Base-by-base conservation (phyloP, 2,113 vertebrate species). In the Atractosteus spatula region DNA sequence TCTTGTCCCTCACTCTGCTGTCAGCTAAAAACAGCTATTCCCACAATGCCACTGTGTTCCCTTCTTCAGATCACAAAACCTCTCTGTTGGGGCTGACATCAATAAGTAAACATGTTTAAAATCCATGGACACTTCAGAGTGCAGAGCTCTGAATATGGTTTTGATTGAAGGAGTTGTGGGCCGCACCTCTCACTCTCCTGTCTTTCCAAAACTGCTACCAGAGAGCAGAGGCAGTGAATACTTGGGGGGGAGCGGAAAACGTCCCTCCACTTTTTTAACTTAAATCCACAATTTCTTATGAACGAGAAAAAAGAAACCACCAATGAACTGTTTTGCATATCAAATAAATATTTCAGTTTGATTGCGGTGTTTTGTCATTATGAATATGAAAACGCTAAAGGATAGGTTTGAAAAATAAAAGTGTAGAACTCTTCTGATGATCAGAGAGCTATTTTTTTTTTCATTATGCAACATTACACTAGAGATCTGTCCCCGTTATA, bases 11-110 rank as follows among this genome's bases (percentile, higher is more conserved):
- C 16, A 7, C 64, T 11, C 17, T 65, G 43, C 55, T 17, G 7
- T 68, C 65, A 68, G 65, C 64, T 68, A 51, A 73, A 61, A 68
- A 59, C 65, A 42, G 64, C 72, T 51, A 10, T 11, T 59, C 17
- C 71, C 41, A 43, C 29, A 42, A 4, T 43, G 41, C 29, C 65
- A 59, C 41, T 45, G 54, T 16, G 12, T 66, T 16, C n/a, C 14
- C 12, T 62, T 16, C 61, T 47, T 66, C 47, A 61, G 55, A 67
- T 62, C 29, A 47, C 72, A 62, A 44, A 2, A 0, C 7, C 5
- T n/a, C 65, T 41, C 16, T 14, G n/a, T 61, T 11, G 55, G 43
- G 16, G 8, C 43, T 45, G 7, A 14, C 44, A 51, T 47, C 54
- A 54, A 62, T 61, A 44, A 68, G 72, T 45, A 45, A 29, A 67